These are phyloP conservation scores for Uromys caudimaculatus DNA, from an alignment of 2,797 vertebrate species.

Conservation along the genomic window DNA sequence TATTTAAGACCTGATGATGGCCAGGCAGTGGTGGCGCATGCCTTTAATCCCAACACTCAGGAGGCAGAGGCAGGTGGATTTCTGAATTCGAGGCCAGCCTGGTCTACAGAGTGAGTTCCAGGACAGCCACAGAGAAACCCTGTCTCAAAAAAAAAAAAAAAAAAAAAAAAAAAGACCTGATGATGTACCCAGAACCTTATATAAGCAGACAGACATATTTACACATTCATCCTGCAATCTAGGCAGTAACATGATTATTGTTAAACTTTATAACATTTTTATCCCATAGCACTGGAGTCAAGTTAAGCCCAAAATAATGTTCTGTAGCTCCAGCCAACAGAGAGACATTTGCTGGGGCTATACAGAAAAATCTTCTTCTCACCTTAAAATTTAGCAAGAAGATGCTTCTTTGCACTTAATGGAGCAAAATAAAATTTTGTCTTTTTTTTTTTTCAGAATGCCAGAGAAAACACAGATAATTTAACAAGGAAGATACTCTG, in stretches of 20 bases:
- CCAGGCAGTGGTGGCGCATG: too few relatives aligned
- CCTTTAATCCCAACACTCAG: too few relatives aligned
- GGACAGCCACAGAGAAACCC: too few relatives aligned
- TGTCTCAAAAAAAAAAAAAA: too few relatives aligned
- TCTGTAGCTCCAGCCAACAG: background rate
- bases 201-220: background rate
- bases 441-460: background rate
- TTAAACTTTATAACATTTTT: background rate
- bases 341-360: conserved; percentile 4
- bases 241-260: background rate
- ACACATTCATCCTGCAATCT: background rate
- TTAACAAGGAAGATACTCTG: background rate
- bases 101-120: too few relatives aligned
- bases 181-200: background rate
- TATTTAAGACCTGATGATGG: conserved; percentile 5
- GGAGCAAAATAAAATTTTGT: conserved; percentile 45
- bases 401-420: conserved; percentile 10
- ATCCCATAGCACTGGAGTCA: background rate
- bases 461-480: background rate
- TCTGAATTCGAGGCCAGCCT: too few relatives aligned
- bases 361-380: background rate
- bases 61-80: too few relatives aligned
- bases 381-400: conserved; percentile 39
- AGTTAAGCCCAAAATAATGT: background rate
- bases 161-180: too few relatives aligned